Conservation (phyloP, 2,113 vertebrate genomes). For the Bothrops jararaca region DNA sequence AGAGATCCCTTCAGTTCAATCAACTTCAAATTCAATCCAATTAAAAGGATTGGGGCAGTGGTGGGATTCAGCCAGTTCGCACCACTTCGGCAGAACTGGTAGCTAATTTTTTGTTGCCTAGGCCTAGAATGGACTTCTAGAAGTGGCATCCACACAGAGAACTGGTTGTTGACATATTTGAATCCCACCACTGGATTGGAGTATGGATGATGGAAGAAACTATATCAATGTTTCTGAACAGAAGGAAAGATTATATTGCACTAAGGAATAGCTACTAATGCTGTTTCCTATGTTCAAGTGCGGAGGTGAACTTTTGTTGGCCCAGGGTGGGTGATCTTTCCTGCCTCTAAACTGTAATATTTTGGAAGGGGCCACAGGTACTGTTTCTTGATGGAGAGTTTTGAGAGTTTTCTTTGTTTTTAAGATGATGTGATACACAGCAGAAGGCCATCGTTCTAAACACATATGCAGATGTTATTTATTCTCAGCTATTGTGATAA, state of each 20-base stretch:
- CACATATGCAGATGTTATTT: slow-evolving; percentile 4
- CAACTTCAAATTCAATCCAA: background rate
- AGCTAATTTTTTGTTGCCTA: too few relatives aligned
- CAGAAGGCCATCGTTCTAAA: background rate
- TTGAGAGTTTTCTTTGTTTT: background rate
- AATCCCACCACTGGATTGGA: too few relatives aligned
- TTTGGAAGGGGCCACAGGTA: background rate
- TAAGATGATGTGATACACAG: background rate
- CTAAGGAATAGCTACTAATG: background rate
- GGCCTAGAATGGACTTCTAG: too few relatives aligned
- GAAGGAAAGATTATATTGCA: background rate
- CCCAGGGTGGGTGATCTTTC: background rate
- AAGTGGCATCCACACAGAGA: too few relatives aligned
- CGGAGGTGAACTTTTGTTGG: background rate
- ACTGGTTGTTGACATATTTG: too few relatives aligned
- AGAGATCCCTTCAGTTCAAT: background rate
- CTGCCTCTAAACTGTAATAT: background rate
- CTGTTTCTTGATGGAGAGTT: background rate
- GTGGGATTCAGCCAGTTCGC: too few relatives aligned
- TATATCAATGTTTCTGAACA: background rate
- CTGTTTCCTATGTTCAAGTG: background rate
- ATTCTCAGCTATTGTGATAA: slow-evolving; percentile 1
- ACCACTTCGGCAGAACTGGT: too few relatives aligned
- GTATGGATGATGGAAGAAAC: background rate
- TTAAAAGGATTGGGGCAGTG: background rate